phyloP scores from a whole-genome alignment of 2,888 invertebrate species.

The Ephialtes manifestator region DNA sequence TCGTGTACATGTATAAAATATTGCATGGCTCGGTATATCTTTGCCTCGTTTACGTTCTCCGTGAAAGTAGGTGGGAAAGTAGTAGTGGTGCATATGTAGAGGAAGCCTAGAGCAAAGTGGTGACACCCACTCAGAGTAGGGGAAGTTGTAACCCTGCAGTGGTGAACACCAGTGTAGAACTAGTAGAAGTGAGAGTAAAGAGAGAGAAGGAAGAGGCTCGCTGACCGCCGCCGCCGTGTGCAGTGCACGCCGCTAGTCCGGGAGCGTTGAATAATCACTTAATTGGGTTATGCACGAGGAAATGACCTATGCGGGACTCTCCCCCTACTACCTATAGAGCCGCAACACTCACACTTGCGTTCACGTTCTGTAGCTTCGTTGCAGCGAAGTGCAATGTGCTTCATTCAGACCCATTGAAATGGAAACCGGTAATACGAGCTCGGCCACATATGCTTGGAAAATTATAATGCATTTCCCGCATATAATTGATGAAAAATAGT shows the following conservation, averaged over 20 bases:
- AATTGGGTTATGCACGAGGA: slow-evolving; percentile 85
- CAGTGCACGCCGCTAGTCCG: slow-evolving; percentile 40
- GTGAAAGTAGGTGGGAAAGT: slow-evolving; percentile 71
- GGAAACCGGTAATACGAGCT: slow-evolving; percentile 10
- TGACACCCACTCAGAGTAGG: slow-evolving; percentile 50
- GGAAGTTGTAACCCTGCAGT: slow-evolving; percentile 54
- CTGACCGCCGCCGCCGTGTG: slow-evolving; percentile 63
- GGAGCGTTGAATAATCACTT: slow-evolving; percentile 83
- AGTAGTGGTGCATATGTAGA: slow-evolving; percentile 56
- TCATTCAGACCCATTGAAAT: slow-evolving; percentile 46
- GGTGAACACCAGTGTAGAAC: slow-evolving; percentile 24
- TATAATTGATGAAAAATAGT: not conserved
- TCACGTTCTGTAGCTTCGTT: slow-evolving; percentile 48
- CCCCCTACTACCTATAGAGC: slow-evolving; percentile 70
- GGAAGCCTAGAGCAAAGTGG: slow-evolving; percentile 62
- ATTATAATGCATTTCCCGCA: not conserved
- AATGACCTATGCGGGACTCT: slow-evolving; percentile 81
- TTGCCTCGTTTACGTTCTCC: slow-evolving; percentile 14
- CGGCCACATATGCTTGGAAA: not conserved
- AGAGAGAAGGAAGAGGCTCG: slow-evolving; percentile 61
- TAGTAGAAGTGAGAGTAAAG: slow-evolving; percentile 50
- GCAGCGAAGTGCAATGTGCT: slow-evolving; percentile 55
- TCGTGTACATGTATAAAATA: not conserved
- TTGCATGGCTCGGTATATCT: slow-evolving; percentile 42
- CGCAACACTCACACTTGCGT: slow-evolving; percentile 24